Conservation (phyloP, 2,888 invertebrate species). For the Rhimphoctona megacephalus region DNA sequence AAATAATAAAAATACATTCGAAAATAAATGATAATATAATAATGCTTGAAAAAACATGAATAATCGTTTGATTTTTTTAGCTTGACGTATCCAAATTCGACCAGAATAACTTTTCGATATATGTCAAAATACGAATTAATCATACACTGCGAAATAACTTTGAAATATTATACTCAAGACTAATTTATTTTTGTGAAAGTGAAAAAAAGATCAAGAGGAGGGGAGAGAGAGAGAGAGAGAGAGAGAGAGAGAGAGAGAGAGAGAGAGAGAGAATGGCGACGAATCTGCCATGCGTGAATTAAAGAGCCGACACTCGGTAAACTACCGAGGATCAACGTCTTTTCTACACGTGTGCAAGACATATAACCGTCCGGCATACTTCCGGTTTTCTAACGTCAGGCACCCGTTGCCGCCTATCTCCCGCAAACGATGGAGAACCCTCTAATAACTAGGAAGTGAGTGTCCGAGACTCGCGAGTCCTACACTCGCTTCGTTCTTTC, state of each 20-base stretch:
- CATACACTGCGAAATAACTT: slow-evolving; percentile 1
- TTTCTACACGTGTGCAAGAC: slow-evolving; percentile 70
- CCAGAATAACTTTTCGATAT: slow-evolving; percentile 2
- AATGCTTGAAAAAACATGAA: not conserved
- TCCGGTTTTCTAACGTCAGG: slow-evolving; percentile 80
- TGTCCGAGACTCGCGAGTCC: slow-evolving; percentile 32
- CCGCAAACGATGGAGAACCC: slow-evolving; percentile 48
- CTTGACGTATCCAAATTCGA: not conserved
- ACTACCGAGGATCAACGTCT: slow-evolving; percentile 72
- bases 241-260: not conserved
- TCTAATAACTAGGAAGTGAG: slow-evolving; percentile 70
- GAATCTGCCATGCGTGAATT: slow-evolving; percentile 82
- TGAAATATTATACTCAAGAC: slow-evolving; percentile 11
- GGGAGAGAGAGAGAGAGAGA: not conserved
- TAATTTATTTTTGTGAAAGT: slow-evolving; percentile 79
- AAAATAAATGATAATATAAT: not conserved
- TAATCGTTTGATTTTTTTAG: not conserved
- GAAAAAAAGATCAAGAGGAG: slow-evolving; percentile 46
- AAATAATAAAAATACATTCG: too few species aligned
- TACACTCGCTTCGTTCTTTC: slow-evolving; percentile 40
- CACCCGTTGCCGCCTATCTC: slow-evolving; percentile 55
- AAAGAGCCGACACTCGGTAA: slow-evolving; percentile 68
- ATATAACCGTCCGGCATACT: slow-evolving; percentile 70
- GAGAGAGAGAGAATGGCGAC: slow-evolving; percentile 77
- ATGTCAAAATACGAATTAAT: not conserved